Evolutionary conservation across 2,888 invertebrate genomes (phyloP), one percentile per base, ranked within the genome.

Genomic region (Leucoma salicis): DNA sequence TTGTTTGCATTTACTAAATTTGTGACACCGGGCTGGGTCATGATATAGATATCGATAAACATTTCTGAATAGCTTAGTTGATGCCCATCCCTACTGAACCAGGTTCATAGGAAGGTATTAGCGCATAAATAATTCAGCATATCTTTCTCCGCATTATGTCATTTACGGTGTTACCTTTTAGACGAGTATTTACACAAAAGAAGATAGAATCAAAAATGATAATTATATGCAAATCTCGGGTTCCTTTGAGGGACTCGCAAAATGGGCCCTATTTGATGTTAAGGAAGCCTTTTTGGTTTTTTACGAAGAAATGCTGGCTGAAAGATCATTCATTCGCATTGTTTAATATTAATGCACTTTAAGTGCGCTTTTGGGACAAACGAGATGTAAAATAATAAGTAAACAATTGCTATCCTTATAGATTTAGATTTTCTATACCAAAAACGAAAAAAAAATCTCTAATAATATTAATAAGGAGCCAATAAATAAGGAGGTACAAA

Each of bases 191-290:
- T 87, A 82, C 84, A 88, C 88, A 89, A 87, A 89, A 90, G 89
- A 87, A 84, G 78, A 82, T 78, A 77, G 86, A 90, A 90, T 90
- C 90, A 90, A 90, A 90, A 90, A 90, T 90, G 85, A 88, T 90
- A 90, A 90, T 89, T 83, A 81, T 70, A 90, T 90, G 90, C 83
- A 88, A 90, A 90, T 88, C 89, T 79, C 52, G 63, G 77, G 80
- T 76, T 79, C 81, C 71, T 74, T 75, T 66, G 75, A 74, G 74
- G 62, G 67, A 63, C 67, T 53, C 39, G 45, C 36, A 55, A 60
- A 58, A 57, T 62, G 68, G 57, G 29, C 37, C 46, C 45, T 69
- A 61, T 73, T 77, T 73, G 57, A 61, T 67, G 67, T 63, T 60
- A 58, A 65, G 61, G 60, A 68, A 60, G 57, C 58, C 56, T 62